Base-by-base conservation (phyloP, 2,797 vertebrate species). In the Echeneis naucrates region DNA sequence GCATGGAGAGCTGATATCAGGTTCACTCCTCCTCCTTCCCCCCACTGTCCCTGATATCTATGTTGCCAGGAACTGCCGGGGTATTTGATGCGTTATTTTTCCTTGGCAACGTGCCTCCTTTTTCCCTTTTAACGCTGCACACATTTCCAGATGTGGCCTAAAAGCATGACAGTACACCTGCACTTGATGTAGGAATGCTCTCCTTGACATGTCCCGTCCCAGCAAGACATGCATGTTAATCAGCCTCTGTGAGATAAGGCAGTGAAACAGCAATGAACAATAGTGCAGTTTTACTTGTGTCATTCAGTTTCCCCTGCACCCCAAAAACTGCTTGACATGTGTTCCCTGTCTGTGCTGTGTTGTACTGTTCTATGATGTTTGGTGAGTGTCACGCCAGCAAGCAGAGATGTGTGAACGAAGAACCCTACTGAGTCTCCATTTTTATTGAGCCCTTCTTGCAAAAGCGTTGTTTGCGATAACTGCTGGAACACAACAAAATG, bases 261-360 rank as follows among this genome's bases (percentile, higher is more conserved):
- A 84, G 93, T 93, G 92, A 93, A 94, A 94, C 93, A 94, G 93
- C 93, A 93, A 93, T 94, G 92, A 91, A 77, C 73, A 75, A 68
- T 55, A 74, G 77, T 79, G 78, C 75, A 68, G 80, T 83, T 87
- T 82, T 85, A 81, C 66, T 64, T 78, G 74, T 87, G 72, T 78
- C 77, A 70, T 84, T 67, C 68, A 71, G 68, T 79, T 84, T 76
- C 82, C 81, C 80, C 74, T 80, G 83, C 86, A 89, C 73, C 76
- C 58, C 76, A 38, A 67, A 79, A 75, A 66, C 84, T 66, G 82
- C 85, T 78, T 88, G 86, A 83, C 64, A 66, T 54, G 74, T 65
- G 65, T 80, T 82, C 77, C 79, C 79, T 72, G 72, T 85, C 53
- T 80, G 75, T 89, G 84, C 52, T 48, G 74, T 85, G 82, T 78